Evolutionary conservation across 1,140 invertebrate species (phyloP).

Genomic region (Vanessa tameamea): DNA sequence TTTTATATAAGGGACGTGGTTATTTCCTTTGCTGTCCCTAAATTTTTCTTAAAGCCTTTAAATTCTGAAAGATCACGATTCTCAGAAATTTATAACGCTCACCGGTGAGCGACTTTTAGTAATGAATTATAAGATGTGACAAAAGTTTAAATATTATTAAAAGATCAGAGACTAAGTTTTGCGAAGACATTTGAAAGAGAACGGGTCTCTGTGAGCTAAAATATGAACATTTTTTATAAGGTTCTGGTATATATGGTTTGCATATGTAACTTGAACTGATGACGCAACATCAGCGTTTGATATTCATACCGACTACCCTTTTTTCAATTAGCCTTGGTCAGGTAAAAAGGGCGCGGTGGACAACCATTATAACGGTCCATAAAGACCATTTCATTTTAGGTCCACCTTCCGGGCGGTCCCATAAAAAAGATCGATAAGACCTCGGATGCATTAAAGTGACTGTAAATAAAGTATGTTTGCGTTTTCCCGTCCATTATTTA

Average conservation of each 20-base stretch:
- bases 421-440: constrained; percentile 22
- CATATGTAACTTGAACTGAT: not conserved
- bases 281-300: not conserved
- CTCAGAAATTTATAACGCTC: constrained; percentile 3
- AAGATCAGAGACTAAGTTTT: not conserved
- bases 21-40: constrained; percentile 2
- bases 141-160: not conserved
- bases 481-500: not conserved
- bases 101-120: not conserved
- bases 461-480: not conserved
- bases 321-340: constrained; percentile 19
- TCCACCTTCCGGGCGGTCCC: constrained; percentile 20
- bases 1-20: not conserved
- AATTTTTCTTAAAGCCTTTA: constrained; percentile 6
- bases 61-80: constrained; percentile 7
- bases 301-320: constrained; percentile 6
- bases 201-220: too few relatives aligned
- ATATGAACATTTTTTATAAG: not conserved
- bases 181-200: too few relatives aligned
- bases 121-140: constrained; percentile 1
- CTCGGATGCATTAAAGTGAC: not conserved
- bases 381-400: constrained; percentile 21
- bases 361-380: constrained; percentile 19
- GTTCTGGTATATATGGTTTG: not conserved
- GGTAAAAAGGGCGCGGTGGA: constrained; percentile 19